Evolutionary conservation across 2,888 invertebrate genomes (phyloP).

Genomic region (Caradrina kadenii): DNA sequence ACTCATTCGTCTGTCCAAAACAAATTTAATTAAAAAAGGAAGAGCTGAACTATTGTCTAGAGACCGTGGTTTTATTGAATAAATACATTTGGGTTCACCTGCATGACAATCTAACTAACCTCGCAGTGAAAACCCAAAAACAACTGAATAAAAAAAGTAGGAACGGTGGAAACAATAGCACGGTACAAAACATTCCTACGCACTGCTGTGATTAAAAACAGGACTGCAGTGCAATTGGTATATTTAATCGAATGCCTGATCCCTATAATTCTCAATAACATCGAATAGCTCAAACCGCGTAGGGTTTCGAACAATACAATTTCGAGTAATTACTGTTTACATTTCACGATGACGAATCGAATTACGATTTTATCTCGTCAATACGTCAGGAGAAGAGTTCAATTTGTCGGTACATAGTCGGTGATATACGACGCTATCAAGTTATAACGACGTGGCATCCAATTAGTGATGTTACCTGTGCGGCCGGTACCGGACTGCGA

Average conservation of each 20-base stretch:
- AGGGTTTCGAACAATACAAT: slow-evolving; percentile 25
- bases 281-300: slow-evolving; percentile 14
- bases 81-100: neutral
- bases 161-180: neutral
- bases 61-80: neutral
- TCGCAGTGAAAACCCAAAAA: neutral
- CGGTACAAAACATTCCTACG: neutral
- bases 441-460: slow-evolving; percentile 66
- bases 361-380: slow-evolving; percentile 42
- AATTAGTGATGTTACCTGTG: slow-evolving; percentile 70
- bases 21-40: slow-evolving; percentile 7
- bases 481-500: slow-evolving; percentile 49
- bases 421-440: slow-evolving; percentile 67
- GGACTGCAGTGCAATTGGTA: slow-evolving; percentile 15
- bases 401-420: slow-evolving; percentile 65
- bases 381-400: slow-evolving; percentile 48
- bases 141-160: neutral
- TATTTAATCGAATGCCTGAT: slow-evolving; percentile 36
- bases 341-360: slow-evolving; percentile 36
- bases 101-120: slow-evolving; percentile 23
- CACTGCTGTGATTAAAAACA: slow-evolving; percentile 23
- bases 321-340: slow-evolving; percentile 40
- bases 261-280: slow-evolving; percentile 46
- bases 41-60: neutral
- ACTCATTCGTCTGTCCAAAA: slow-evolving; percentile 30